Evolutionary conservation across 2,113 vertebrate species (phyloP).

Genomic region (Edolisoma coerulescens): DNA sequence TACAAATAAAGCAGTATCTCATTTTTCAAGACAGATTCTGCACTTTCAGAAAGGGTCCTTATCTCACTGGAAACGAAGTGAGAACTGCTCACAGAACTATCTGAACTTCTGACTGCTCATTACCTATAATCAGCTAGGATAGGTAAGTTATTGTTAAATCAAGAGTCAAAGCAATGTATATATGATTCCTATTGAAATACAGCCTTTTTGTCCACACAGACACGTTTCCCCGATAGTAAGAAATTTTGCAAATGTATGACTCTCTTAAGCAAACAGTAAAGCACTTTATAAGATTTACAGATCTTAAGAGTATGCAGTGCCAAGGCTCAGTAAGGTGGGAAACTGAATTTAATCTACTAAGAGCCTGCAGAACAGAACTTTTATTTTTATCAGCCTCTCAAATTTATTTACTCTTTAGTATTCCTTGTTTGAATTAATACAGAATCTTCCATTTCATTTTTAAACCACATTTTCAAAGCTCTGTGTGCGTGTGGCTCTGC

Average conservation of each 20-base stretch:
- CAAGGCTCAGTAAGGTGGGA: background rate
- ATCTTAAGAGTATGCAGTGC: background rate
- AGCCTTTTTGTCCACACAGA: background rate
- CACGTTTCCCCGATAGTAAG: background rate
- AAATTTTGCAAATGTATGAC: background rate
- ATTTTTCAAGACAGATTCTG: constrained; percentile 19
- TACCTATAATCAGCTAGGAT: background rate
- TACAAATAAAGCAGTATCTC: background rate
- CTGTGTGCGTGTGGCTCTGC: background rate
- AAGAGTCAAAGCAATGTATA: background rate
- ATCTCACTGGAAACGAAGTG: background rate
- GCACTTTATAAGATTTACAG: background rate
- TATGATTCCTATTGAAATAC: background rate
- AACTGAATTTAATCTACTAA: background rate
- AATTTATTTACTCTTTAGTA: background rate
- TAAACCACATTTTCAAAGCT: background rate
- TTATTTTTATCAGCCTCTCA: background rate
- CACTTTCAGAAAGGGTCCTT: background rate
- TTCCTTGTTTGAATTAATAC: background rate
- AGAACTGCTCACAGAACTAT: background rate
- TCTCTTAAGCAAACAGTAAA: background rate
- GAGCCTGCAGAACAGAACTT: background rate
- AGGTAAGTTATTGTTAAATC: background rate
- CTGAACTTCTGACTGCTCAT: background rate
- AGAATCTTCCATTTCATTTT: background rate